phyloP scores from a whole-genome alignment of 1,140 invertebrate species.

The Teleogryllus occipitalis region DNA sequence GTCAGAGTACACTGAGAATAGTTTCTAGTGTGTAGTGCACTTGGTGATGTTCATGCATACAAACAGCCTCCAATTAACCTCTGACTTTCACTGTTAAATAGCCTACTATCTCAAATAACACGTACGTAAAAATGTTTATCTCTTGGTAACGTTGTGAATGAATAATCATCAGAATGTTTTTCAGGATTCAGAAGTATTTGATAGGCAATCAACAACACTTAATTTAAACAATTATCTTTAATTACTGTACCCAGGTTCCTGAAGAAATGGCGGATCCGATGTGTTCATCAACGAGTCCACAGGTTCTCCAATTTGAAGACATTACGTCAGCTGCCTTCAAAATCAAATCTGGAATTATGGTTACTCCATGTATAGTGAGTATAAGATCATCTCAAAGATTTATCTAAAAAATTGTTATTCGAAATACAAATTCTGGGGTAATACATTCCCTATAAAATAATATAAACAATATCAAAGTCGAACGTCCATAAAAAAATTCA shows the following conservation, averaged over 20 bases:
- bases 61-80: no score
- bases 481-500: not conserved
- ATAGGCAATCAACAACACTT: no score
- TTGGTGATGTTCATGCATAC: no score
- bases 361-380: conserved; percentile 77
- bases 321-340: conserved; percentile 83
- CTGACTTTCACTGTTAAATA: no score
- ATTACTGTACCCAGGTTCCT: conserved; percentile 29
- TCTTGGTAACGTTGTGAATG: no score
- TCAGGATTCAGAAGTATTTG: no score
- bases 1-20: no score
- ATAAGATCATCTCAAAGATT: not conserved
- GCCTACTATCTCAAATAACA: no score
- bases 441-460: not conserved
- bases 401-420: not conserved
- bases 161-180: no score
- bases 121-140: no score
- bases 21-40: no score
- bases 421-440: not conserved
- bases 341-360: conserved; percentile 71
- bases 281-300: conserved; percentile 69
- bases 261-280: conserved; percentile 51
- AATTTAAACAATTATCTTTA: not conserved
- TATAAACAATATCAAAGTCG: not conserved
- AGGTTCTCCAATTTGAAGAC: conserved; percentile 72